Percentiles rank a stretch among this genome's conserved stretches.
Evolutionary conservation across 2,113 vertebrate species (phyloP).

Genomic region (Actenoides lindsayi): DNA sequence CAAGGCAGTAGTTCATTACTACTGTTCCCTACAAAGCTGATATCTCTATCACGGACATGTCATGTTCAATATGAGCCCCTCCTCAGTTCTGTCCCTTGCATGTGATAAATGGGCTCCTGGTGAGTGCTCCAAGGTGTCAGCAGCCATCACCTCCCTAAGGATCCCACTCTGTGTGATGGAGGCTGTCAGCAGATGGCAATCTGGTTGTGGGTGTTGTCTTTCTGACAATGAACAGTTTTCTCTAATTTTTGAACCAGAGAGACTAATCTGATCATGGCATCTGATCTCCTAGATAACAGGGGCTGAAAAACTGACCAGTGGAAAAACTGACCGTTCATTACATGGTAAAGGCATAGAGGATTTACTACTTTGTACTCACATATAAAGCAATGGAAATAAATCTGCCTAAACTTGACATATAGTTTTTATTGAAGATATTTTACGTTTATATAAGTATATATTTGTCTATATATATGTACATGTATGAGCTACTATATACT

Average conservation of each 20-base stretch:
- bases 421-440: neutral
- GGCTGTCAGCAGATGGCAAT: neutral
- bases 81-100: neutral
- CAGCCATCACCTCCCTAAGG: neutral
- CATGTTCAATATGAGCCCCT: neutral
- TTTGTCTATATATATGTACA: neutral
- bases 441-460: neutral
- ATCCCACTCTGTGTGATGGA: neutral
- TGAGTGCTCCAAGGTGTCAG: neutral
- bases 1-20: neutral
- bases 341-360: neutral
- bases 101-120: neutral
- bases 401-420: neutral
- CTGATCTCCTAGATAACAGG: neutral
- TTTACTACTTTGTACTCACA: neutral
- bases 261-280: neutral
- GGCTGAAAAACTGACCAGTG: neutral
- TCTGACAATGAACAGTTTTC: neutral
- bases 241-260: neutral
- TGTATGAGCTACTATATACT: neutral
- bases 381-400: neutral
- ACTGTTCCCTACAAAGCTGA: neutral
- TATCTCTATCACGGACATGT: neutral
- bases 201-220: accelerated
- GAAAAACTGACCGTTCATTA: neutral